Conservation (phyloP, 2,888 invertebrate genomes). For the Ophonus ardosiacus region DNA sequence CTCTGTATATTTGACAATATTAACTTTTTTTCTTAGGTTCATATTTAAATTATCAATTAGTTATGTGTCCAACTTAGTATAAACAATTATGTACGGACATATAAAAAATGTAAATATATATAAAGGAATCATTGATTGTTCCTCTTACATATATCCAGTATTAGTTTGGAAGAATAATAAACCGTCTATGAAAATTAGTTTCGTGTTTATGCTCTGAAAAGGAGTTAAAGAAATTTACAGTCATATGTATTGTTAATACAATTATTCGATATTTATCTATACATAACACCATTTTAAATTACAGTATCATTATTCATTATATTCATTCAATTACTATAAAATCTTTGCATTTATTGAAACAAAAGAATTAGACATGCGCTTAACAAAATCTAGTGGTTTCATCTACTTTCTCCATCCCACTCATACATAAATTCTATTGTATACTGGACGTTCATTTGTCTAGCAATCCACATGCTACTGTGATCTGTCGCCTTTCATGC, state of each 20-base stretch:
- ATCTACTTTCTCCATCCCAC: not conserved
- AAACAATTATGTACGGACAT: no score
- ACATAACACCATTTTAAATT: not conserved
- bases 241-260: not conserved
- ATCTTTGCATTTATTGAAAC: not conserved
- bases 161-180: no score
- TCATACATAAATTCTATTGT: not conserved
- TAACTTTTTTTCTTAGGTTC: no score
- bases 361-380: not conserved
- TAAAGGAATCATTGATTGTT: no score
- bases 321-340: not conserved
- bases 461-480: conserved; percentile 4
- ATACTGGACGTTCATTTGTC: not conserved
- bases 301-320: not conserved
- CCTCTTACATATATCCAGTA: no score
- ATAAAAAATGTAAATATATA: no score
- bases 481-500: conserved; percentile 10
- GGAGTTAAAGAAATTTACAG: not conserved
- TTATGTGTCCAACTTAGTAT: no score
- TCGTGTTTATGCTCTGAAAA: no score
- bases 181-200: no score
- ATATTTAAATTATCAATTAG: no score
- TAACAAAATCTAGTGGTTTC: not conserved
- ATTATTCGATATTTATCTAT: not conserved
- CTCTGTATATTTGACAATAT: no score